Evolutionary conservation across 2,888 invertebrate species (phyloP), one percentile per base, ranked within the genome.

Genomic region (Melikaiella ostensackeni): DNA sequence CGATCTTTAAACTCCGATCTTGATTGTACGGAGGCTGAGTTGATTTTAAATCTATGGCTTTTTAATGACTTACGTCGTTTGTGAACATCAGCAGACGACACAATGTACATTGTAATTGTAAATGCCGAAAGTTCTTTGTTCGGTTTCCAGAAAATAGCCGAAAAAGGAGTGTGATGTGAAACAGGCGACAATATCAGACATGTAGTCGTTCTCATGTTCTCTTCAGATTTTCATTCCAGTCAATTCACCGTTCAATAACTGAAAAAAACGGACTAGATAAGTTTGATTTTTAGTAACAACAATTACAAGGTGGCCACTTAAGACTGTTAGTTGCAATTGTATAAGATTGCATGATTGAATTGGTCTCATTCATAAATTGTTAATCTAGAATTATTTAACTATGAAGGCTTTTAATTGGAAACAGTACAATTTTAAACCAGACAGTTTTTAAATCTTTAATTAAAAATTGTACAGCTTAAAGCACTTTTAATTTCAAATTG

Each of bases 201-300:
- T n/a, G 4, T 70, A 9, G 5, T 70, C 46, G 46, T n/a, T 50
- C 30, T 64, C 46, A n/a, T 30, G 19, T 30, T 30, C 46, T 50
- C 30, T 70, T 55, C 70, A 70, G 4, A 33, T 70, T 21, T 35
- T n/a, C 11, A 70, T 55, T 46, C 33, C 50, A 50, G 50, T 70
- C 50, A 21, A 66, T 74, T 78, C 70, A 76, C 24, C 77, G 75
- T 74, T 61, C 74, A 78, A 63, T 81, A 80, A 75, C 81, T 75
- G 35, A 30, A 79, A 55, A 38, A 64, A 76, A 77, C 74, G 77
- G 27, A 59, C 70, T 55, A 62, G 64, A 62, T 77, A 75, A 80
- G 30, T 13, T 79, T 78, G 75, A 73, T 75, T 75, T 63, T 74
- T 59, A 42, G 11, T 75, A 73, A 13, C 11, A 46, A 38, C n/a